These are phyloP conservation scores for Pheucticus melanocephalus DNA, from an alignment of 2,113 vertebrate species.

Conservation along the genomic window DNA sequence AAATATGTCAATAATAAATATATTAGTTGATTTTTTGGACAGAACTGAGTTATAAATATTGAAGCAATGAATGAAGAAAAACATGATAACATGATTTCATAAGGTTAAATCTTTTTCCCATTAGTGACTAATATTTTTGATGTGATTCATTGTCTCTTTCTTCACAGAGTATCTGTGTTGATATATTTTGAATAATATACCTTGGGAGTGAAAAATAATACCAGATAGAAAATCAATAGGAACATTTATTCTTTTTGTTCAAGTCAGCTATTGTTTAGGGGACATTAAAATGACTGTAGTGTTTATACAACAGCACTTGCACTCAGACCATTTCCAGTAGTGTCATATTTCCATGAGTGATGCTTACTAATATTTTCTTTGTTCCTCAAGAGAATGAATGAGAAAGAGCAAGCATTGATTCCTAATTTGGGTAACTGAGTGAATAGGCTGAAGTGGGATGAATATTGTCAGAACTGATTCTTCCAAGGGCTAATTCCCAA, in stretches of 20 bases:
- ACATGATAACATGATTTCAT: not conserved
- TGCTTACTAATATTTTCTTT: not conserved
- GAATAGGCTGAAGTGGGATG: not conserved
- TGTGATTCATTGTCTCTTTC: not conserved
- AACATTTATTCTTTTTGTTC: constrained; percentile 17
- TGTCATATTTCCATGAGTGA: not conserved
- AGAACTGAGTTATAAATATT: not conserved
- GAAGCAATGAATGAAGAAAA: not conserved
- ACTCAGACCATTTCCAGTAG: not conserved
- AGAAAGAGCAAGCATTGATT: not conserved
- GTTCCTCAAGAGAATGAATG: not conserved
- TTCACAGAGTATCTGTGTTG: not conserved
- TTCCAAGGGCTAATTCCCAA: not conserved
- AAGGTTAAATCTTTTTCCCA: not conserved
- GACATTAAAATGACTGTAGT: not conserved
- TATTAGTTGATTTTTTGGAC: not conserved
- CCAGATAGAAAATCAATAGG: constrained; percentile 27
- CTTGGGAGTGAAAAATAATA: not conserved
- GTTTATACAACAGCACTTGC: not conserved
- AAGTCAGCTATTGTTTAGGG: not conserved
- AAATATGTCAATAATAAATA: not conserved
- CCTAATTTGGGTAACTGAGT: not conserved
- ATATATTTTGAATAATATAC: not conserved
- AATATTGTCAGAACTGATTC: not conserved
- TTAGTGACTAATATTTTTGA: not conserved